Evolutionary conservation across 2,113 vertebrate species (phyloP).

Genomic region (Riparia riparia): DNA sequence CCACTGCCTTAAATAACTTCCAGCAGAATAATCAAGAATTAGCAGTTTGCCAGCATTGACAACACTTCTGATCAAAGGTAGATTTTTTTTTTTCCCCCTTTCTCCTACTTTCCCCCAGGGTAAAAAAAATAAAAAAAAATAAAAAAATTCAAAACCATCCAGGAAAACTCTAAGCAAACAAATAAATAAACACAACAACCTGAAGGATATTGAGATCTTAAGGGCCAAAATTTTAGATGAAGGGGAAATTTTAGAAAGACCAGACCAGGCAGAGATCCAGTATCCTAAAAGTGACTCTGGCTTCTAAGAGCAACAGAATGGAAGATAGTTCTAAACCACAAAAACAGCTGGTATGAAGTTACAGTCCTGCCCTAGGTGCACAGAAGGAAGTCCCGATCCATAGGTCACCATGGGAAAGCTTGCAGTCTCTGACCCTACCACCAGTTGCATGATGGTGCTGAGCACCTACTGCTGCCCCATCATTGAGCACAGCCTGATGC

Average conservation of each 20-base stretch:
- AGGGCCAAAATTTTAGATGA: background rate
- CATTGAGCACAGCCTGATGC: background rate
- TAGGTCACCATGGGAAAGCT: background rate
- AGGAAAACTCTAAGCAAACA: background rate
- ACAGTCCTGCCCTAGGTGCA: background rate
- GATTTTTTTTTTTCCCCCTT: background rate
- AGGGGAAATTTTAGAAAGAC: background rate
- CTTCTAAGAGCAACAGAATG: background rate
- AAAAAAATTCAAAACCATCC: background rate
- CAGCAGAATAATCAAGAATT: background rate
- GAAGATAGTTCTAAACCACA: background rate
- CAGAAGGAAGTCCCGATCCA: background rate
- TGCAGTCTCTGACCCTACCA: background rate
- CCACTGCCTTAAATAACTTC: background rate
- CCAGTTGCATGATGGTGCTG: background rate
- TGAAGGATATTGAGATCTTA: background rate
- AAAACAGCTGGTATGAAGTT: background rate
- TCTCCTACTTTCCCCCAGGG: background rate
- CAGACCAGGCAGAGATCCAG: background rate
- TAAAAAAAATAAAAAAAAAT: background rate
- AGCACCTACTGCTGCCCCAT: background rate
- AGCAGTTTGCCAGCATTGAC: background rate
- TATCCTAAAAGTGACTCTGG: background rate
- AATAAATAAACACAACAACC: background rate
- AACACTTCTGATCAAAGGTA: background rate